Evolutionary conservation across 64 coral and sea anemone genomes (phyloP).

Genomic region (Actinia tenebrosa): DNA sequence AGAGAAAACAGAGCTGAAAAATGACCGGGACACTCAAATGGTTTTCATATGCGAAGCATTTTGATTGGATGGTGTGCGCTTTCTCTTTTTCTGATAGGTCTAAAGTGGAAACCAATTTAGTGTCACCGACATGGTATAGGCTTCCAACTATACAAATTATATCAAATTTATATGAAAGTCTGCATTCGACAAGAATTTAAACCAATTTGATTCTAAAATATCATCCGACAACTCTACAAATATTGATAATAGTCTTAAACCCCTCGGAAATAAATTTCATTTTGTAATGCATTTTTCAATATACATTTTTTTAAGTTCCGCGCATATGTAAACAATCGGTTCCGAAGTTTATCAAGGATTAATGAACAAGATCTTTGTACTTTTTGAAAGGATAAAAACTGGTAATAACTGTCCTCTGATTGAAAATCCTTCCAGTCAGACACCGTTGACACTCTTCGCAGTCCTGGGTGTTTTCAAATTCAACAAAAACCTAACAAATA

Average conservation of each 20-base stretch:
- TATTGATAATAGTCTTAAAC: not conserved
- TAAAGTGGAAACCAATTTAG: not conserved
- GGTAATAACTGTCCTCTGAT: conserved; percentile 33
- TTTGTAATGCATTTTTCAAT: not conserved
- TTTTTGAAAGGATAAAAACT: conserved; percentile 30
- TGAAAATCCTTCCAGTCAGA: conserved; percentile 38
- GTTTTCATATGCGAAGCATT: not conserved
- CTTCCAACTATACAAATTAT: not conserved
- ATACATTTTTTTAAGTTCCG: not conserved
- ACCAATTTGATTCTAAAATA: not conserved
- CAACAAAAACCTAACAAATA: conserved; percentile 44
- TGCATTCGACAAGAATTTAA: not conserved
- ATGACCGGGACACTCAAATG: not conserved
- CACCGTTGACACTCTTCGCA: conserved; percentile 31
- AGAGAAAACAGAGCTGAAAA: not conserved
- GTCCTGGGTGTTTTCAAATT: conserved; percentile 38
- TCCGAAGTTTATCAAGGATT: not conserved
- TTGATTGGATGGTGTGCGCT: not conserved
- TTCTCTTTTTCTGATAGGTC: not conserved
- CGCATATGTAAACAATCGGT: not conserved
- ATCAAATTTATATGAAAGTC: not conserved
- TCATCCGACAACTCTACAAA: not conserved
- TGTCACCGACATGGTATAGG: not conserved
- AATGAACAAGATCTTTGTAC: not conserved
- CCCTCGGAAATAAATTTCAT: not conserved